Base-by-base conservation (phyloP, 2,888 invertebrate species). In the Lissocephala sabroskyi region DNA sequence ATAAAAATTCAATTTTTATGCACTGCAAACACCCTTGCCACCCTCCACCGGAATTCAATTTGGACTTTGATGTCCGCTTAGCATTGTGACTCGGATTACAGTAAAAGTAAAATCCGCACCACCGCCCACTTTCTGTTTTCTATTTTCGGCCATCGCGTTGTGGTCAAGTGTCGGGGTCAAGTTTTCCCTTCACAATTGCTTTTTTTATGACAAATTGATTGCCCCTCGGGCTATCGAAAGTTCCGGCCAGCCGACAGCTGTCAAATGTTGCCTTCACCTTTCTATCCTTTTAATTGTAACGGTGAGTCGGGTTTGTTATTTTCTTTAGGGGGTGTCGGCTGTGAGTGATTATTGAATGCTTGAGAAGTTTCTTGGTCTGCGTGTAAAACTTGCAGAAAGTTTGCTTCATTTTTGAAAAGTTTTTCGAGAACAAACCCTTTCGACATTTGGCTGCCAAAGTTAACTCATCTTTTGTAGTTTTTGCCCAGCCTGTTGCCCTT, bases 1-100 rank as follows among this genome's bases (percentile, higher is more conserved):
- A 35, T 35, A 35, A 35, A 35, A 35, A 35, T 35, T 35, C 35
- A 35, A 35, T 35, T 35, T 35, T 35, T 35, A 35, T 35, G 16
- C 16, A 10, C 16, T 16, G n/a, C n/a, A n/a, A n/a, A n/a, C n/a
- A n/a, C n/a, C 16, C 14, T 9, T 35, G 35, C 10, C 10, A 6
- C 35, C 16, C 7, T 35, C 16, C 35, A 17, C 9, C 16, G 13
- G 13, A 35, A 17, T 16, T 35, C 13, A 13, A 9, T 11, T 29
- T 29, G 29, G 35, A 6, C 16, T 35, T 35, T 14, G 6, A 11
- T 33, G 13, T 35, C 10, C 10, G 35, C 35, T 35, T 35, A 35
- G 35, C 35, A 14, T 35, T 35, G 35, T 35, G 35, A 35, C 16
- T 35, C 16, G 35, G 10, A 16, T 35, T 13, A 13, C 30, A 16